A percentile compares a stretch with the other conserved stretches of the same genome.
These are phyloP conservation scores for Muntiacus reevesi DNA, from an alignment of 2,113 vertebrate species.

Conservation along the genomic window DNA sequence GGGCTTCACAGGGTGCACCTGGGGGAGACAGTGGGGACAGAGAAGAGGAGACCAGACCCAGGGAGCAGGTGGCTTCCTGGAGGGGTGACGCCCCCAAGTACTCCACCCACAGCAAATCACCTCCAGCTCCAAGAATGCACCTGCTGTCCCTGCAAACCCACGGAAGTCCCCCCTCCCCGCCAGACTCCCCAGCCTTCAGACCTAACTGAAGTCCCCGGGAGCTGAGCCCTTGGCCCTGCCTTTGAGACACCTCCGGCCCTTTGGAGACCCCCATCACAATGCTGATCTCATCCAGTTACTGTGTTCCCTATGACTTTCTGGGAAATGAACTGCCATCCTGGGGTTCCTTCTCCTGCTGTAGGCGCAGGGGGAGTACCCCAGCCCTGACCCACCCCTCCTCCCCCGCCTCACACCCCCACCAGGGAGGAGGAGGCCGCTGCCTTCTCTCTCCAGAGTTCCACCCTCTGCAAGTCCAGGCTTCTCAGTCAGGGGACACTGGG, in stretches of 20 bases:
- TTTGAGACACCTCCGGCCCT: not conserved
- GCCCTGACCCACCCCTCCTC: accelerated
- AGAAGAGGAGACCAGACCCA: not conserved
- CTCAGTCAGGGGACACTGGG: not conserved
- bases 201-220: not conserved
- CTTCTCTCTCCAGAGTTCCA: not conserved
- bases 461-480: not conserved
- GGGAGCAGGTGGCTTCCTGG: not conserved
- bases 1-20: not conserved
- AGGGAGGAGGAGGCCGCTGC: not conserved
- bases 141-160: not conserved
- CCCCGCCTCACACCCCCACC: not conserved
- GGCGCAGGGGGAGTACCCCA: not conserved
- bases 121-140: not conserved
- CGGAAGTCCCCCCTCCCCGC: not conserved
- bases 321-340: not conserved
- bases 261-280: not conserved
- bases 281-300: not conserved
- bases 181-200: not conserved
- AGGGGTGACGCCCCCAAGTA: not conserved
- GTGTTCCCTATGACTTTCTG: not conserved
- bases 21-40: not conserved
- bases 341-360: not conserved
- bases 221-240: not conserved
- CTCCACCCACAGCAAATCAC: not conserved